Conservation (phyloP, 1,140 invertebrate genomes). For the Penaeus japonicus region DNA sequence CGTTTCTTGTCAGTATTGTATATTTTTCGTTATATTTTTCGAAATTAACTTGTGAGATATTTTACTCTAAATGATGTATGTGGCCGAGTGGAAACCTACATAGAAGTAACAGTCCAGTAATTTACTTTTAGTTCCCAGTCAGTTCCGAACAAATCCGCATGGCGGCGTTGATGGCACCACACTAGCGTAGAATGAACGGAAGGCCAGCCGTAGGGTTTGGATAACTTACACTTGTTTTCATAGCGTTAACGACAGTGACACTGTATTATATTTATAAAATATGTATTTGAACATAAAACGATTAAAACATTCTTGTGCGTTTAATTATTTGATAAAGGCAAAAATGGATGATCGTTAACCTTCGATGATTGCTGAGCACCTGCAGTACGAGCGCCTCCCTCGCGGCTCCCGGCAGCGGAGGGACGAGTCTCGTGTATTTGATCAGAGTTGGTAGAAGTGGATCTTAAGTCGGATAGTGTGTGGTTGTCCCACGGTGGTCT, state of each 20-base stretch:
- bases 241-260: too few species aligned
- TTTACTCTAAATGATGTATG: too few species aligned
- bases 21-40: too few species aligned
- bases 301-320: too few species aligned
- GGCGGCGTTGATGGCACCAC: neutral
- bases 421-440: slow-evolving; percentile 1
- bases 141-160: neutral
- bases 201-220: neutral
- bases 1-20: too few species aligned
- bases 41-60: too few species aligned
- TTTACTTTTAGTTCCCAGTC: neutral
- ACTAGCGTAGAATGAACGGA: neutral
- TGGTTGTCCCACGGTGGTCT: neutral
- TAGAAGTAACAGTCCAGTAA: too few species aligned
- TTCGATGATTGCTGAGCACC: neutral
- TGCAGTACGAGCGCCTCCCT: neutral
- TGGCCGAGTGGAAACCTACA: too few species aligned
- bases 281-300: too few species aligned
- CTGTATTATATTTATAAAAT: too few species aligned
- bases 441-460: slow-evolving; percentile 7
- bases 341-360: too few species aligned
- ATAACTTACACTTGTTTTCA: neutral
- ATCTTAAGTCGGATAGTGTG: neutral
- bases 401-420: neutral
- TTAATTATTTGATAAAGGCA: too few species aligned